Evolutionary conservation across 2,113 vertebrate genomes (phyloP), one percentile per base, ranked within the genome.

Genomic region (Butorides virescens): DNA sequence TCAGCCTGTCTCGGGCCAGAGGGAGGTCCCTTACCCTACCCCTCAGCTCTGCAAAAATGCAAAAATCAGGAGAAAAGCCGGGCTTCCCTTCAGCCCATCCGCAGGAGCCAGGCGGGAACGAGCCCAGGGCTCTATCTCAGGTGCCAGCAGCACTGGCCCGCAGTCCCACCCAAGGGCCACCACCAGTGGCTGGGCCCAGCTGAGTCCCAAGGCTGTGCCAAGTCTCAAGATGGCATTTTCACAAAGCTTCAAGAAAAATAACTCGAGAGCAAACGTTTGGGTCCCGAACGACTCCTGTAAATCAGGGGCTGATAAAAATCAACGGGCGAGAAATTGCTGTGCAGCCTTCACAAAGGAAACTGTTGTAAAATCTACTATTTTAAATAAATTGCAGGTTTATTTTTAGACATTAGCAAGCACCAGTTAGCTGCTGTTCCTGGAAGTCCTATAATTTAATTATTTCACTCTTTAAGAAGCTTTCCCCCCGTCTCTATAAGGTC

Each of bases 71-170:
- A 37, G 68, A 29, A 56, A 10, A 73, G 5, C 56, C 83, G 34
- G 55, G 30, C 18, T 52, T 52, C 50, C 16, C 3, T 37, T 5
- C 3, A 2, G 36, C 2, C 26, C 39, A 4, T 13, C 65, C 8
- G 0, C 0, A 7, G 39, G 32, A 11, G 25, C 50, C 16, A 39
- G 37, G 30, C n/a, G 20, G 79, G 22, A 65, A 13, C 9, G 9
- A 52, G 29, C 74, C 5, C 4, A 34, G 52, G 44, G 58, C 50
- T 8, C 19, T 50, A 25, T 4, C 49, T 7, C 16, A 2, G 19
- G 49, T 23, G 58, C 58, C 3, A 1, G 62, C 21, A 68, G 32
- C 39, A 8, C 63, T 21, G 63, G 42, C 23, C 46, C 2, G 46
- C 4, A 10, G 47, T 62, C 39, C 47, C 53, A 27, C 15, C 10